Conservation (phyloP, 2,797 vertebrate genomes). For the Cirrhinus mrigala region DNA sequence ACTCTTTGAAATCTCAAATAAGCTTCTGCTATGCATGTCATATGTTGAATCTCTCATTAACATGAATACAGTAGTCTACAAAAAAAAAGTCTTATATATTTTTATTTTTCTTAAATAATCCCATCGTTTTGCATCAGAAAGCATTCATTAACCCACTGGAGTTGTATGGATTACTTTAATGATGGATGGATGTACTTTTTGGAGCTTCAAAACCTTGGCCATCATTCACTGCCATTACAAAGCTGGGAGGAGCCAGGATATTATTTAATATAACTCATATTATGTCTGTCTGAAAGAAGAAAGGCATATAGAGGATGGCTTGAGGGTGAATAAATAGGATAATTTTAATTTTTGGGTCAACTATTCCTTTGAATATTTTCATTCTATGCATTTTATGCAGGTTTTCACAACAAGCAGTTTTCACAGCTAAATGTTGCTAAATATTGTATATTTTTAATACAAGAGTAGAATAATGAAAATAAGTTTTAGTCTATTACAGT, state of each 20-base stretch:
- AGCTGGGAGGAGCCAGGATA: background rate
- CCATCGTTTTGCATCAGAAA: too few species aligned
- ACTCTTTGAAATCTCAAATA: too few species aligned
- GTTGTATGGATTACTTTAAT: too few species aligned
- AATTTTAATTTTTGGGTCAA: background rate
- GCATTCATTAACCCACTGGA: too few species aligned
- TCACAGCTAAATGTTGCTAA: background rate
- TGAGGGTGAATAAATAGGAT: too few species aligned
- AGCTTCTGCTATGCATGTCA: too few species aligned
- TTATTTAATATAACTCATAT: background rate
- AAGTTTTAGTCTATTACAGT: background rate
- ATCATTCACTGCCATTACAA: background rate
- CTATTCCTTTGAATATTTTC: background rate
- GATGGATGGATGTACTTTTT: background rate
- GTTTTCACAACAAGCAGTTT: background rate
- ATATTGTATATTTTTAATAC: background rate
- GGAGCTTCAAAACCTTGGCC: background rate
- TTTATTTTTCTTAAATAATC: too few species aligned
- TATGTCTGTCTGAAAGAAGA: too few species aligned
- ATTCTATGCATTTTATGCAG: background rate
- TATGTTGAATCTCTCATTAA: too few species aligned
- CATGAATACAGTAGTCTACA: too few species aligned
- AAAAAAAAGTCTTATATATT: too few species aligned
- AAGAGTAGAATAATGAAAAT: background rate
- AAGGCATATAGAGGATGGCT: too few species aligned